phyloP scores from a whole-genome alignment of 2,888 invertebrate genomes.

The Baronia brevicornis region DNA sequence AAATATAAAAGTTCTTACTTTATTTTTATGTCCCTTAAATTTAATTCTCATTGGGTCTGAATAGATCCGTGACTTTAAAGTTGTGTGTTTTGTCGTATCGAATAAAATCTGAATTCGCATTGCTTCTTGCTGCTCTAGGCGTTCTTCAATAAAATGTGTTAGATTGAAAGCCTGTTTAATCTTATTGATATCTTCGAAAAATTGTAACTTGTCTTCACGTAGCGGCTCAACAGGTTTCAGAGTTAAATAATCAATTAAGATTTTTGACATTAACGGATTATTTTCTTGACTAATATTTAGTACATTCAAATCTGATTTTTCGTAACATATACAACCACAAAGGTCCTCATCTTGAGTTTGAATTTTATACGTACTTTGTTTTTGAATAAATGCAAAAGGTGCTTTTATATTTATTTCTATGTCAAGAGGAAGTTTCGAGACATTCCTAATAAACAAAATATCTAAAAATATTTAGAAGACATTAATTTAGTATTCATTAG shows the following conservation, averaged over 20 bases:
- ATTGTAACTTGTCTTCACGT: slow-evolving; percentile 44
- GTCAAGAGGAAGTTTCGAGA: slow-evolving; percentile 65
- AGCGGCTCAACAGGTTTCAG: slow-evolving; percentile 47
- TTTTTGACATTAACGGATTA: slow-evolving; percentile 36
- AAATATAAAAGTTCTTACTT: slow-evolving; percentile 32
- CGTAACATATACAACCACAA: slow-evolving; percentile 57
- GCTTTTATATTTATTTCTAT: slow-evolving; percentile 58
- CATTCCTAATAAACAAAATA: slow-evolving; percentile 70
- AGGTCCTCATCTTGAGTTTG: slow-evolving; percentile 39
- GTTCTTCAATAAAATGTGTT: slow-evolving; percentile 49
- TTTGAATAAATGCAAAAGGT: slow-evolving; percentile 68
- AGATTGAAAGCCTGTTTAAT: slow-evolving; percentile 61
- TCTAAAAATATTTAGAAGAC: slow-evolving; percentile 45
- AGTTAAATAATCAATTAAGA: slow-evolving; percentile 55
- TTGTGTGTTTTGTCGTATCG: slow-evolving; percentile 58
- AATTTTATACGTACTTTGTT: slow-evolving; percentile 50
- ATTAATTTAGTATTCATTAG: background rate
- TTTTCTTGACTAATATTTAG: slow-evolving; percentile 37
- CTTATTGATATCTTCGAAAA: slow-evolving; percentile 62
- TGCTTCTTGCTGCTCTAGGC: slow-evolving; percentile 55
- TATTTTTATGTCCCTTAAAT: slow-evolving; percentile 64
- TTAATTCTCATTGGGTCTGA: slow-evolving; percentile 53
- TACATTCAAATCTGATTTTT: slow-evolving; percentile 48
- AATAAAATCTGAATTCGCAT: slow-evolving; percentile 64
- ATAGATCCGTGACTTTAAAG: slow-evolving; percentile 53